Conservation (phyloP, 1,140 invertebrate species). For the Trichomalopsis sarcophagae region DNA sequence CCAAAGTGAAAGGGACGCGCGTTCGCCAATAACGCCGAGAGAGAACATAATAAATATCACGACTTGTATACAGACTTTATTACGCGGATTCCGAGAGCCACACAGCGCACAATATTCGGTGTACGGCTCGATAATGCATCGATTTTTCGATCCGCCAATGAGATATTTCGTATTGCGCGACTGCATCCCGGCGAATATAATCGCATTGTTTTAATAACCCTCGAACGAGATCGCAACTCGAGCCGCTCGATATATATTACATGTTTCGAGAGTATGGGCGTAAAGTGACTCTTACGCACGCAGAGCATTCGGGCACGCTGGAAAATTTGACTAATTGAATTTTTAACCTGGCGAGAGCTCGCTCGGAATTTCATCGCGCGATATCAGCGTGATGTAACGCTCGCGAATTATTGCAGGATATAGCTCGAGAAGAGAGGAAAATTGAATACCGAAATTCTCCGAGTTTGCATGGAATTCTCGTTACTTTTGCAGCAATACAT, state of each 20-base stretch:
- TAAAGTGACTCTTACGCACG: background rate
- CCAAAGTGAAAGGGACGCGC: slow-evolving; percentile 41
- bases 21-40: background rate
- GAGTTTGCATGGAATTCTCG: too few species aligned
- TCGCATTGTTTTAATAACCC: slow-evolving; percentile 28
- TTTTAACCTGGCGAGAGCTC: background rate
- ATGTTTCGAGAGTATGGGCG: background rate
- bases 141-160: slow-evolving; percentile 1
- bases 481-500: too few species aligned
- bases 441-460: too few species aligned
- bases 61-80: background rate
- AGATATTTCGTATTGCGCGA: background rate
- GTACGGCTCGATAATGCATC: background rate
- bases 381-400: too few species aligned
- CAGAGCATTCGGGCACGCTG: background rate
- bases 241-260: background rate
- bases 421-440: too few species aligned
- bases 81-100: background rate
- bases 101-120: background rate
- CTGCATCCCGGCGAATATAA: background rate
- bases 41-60: background rate
- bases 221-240: background rate
- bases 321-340: background rate
- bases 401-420: too few species aligned
- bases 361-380: background rate